Evolutionary conservation across 2,797 vertebrate species (phyloP), one percentile per base, ranked within the genome.

Genomic region (Alectoris magna): DNA sequence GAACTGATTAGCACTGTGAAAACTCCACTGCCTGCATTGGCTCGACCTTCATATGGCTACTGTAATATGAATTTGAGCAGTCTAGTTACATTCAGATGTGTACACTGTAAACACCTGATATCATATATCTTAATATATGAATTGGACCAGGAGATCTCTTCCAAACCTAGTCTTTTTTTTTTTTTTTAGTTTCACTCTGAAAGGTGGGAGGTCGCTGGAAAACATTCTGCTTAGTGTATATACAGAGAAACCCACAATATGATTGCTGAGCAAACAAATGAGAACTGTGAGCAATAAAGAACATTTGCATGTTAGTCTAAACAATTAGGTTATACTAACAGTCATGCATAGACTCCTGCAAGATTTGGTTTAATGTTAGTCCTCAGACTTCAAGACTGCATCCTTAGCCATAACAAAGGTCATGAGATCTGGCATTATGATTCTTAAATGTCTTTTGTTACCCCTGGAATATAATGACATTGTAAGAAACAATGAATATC

Each of bases 351-450:
- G 69, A 26, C 29, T 67, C 53, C 59, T 66, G 44, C 29, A 64
- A 48, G 44, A 58, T 0, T 60, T 19, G 11, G 14, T 34, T 59
- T 58, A 60, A 21, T 46, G 14, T 76, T 71, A 59, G 19, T 39
- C 43, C 71, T 85, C 76, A 87, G 11, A 73, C 73, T 82, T 79
- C 76, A 89, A 83, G 36, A 29, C 22, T 73, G 15, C 23, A 71
- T 84, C 13, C 6, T 91, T 93, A 41, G 56, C 6, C 18, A 38
- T 17, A 39, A 56, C 5, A 46, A 58, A 88, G 17, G 7, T 14
- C 38, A 84, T 22, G 18, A 76, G 34, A 58, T 74, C 17, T 39
- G 29, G 19, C 51, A 17, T 38, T 62, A 46, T 38, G 23, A 48
- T 56, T 76, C 46, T 7, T 66, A 23, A 72, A 67, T 58, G 3